Percentiles rank a stretch among this genome's conserved stretches.
Evolutionary conservation across 2,113 vertebrate species (phyloP).

Genomic region (Syrmaticus mikado): DNA sequence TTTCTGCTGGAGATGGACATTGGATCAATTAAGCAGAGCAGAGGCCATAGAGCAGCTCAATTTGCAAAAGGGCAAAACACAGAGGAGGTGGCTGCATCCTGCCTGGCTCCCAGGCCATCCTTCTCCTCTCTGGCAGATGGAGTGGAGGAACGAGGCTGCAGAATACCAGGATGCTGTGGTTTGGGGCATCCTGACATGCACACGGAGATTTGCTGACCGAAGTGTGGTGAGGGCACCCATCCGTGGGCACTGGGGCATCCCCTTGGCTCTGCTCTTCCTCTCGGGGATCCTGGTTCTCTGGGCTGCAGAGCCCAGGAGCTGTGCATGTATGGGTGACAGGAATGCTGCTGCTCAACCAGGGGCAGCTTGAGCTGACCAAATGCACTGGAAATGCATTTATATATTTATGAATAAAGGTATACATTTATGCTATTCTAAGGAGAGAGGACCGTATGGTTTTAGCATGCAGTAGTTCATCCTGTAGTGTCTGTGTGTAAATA

Average conservation of each 20-base stretch:
- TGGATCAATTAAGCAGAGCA: constrained; percentile 6
- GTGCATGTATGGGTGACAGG: background rate
- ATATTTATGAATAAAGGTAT: too few species aligned
- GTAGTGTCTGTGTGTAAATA: background rate
- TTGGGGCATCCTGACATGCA: too few species aligned
- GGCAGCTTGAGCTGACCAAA: background rate
- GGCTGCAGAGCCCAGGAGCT: background rate
- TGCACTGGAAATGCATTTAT: too few species aligned
- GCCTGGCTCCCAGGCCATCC: background rate
- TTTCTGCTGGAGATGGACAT: constrained; percentile 2
- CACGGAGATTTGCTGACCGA: background rate
- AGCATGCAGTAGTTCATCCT: background rate
- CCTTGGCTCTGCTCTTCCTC: background rate
- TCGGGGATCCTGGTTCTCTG: background rate
- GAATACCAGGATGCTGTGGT: background rate
- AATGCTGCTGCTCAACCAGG: background rate
- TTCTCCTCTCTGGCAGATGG: rapidly evolving
- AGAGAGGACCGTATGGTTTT: background rate
- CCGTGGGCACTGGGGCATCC: background rate
- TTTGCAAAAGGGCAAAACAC: background rate
- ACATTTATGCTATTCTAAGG: background rate
- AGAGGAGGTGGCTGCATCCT: background rate
- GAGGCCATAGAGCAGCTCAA: background rate
- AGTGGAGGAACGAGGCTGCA: background rate
- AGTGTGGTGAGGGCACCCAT: rapidly evolving